Evolutionary conservation across 2,888 invertebrate genomes (phyloP).

Genomic region (Nephrotoma guestfalica): DNA sequence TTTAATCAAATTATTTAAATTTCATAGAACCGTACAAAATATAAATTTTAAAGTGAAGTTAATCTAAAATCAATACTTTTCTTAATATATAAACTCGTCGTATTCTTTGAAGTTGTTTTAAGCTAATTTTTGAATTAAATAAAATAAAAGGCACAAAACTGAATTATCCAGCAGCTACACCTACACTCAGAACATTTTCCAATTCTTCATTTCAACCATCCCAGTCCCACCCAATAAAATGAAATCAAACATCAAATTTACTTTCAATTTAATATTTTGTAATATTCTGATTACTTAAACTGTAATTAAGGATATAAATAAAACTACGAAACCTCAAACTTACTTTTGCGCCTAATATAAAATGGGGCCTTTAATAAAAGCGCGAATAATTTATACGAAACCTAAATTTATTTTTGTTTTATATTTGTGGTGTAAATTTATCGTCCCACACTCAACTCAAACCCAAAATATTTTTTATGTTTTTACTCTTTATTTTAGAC

Average conservation of each 20-base stretch:
- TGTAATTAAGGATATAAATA: not conserved
- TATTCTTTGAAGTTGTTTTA: too few relatives aligned
- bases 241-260: not conserved
- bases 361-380: not conserved
- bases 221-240: not conserved
- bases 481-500: not conserved
- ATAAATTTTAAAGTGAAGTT: too few relatives aligned
- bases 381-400: not conserved
- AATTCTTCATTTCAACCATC: not conserved
- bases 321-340: not conserved
- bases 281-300: not conserved
- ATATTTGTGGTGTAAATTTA: not conserved
- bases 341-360: not conserved
- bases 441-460: too few relatives aligned
- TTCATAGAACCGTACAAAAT: too few relatives aligned
- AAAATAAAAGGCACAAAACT: too few relatives aligned
- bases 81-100: too few relatives aligned
- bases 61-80: too few relatives aligned
- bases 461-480: not conserved
- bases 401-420: not conserved
- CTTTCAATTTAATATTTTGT: not conserved
- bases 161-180: too few relatives aligned
- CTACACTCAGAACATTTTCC: too few relatives aligned
- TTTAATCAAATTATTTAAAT: too few relatives aligned
- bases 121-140: too few relatives aligned